Conservation (phyloP, 53 echinoderm and acorn worm genomes). For the Crossaster papposus region DNA sequence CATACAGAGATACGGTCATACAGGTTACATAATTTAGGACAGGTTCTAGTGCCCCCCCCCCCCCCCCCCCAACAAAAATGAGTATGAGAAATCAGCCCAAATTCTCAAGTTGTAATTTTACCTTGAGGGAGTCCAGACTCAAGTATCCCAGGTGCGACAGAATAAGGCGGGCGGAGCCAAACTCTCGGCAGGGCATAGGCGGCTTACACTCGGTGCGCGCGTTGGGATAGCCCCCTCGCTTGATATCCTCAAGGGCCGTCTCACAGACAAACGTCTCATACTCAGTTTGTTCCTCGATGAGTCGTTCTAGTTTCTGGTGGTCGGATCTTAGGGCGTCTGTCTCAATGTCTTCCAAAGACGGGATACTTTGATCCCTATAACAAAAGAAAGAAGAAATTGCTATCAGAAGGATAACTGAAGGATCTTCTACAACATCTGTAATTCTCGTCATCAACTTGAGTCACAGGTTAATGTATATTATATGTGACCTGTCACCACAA, state of each 20-base stretch:
- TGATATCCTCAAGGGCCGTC: constrained; percentile 76
- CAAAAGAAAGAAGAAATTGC: no score
- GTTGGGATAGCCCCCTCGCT: constrained; percentile 83
- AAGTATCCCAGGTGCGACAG: constrained; percentile 91
- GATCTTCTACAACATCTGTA: no score
- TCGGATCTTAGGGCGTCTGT: constrained; percentile 69
- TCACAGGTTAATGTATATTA: no score
- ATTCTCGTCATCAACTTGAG: no score
- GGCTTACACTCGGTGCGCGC: constrained; percentile 88
- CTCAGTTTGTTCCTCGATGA: constrained; percentile 88
- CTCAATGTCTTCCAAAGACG: constrained; percentile 81
- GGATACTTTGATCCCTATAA: constrained; percentile 88
- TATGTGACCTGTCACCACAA: no score
- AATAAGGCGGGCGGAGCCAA: constrained; percentile 82
- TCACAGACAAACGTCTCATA: constrained; percentile 82
- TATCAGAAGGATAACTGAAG: no score
- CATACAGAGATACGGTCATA: no score
- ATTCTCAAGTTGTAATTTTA: constrained; percentile 29
- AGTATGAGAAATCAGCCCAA: no score
- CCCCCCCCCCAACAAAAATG: no score
- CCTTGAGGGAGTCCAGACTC: constrained; percentile 82
- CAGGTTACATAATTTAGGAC: no score
- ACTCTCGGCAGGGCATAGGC: constrained; percentile 82
- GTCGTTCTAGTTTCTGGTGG: constrained; percentile 65
- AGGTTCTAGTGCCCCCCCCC: no score